These are phyloP conservation scores for Caenorhabditis sp. DNA, from an alignment of 2,888 invertebrate species.

Conservation along the genomic window DNA sequence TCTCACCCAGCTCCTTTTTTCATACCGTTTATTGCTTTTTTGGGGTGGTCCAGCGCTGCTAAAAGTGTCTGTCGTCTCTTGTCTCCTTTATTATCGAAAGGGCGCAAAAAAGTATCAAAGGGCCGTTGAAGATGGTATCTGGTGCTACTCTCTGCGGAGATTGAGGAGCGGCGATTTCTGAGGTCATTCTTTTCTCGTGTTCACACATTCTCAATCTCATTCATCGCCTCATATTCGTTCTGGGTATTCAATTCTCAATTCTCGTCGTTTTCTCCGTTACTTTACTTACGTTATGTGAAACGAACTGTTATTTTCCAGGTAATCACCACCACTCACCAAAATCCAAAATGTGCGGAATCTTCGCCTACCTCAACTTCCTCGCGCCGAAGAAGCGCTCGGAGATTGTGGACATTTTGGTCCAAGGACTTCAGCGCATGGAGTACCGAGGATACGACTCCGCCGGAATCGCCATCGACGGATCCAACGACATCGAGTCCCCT, in stretches of 20 bases:
- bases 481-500: constrained; percentile 69
- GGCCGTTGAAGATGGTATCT: constrained; percentile 55
- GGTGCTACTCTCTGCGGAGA: constrained; percentile 36
- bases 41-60: constrained; percentile 39
- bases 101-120: constrained; percentile 36
- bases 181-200: constrained; percentile 37
- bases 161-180: constrained; percentile 55
- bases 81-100: constrained; percentile 22
- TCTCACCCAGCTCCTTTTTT: no score
- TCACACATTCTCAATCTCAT: constrained; percentile 49
- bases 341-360: constrained; percentile 89
- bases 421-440: constrained; percentile 96
- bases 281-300: no score
- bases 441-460: constrained; percentile 99
- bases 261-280: background rate
- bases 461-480: constrained; percentile 84
- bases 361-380: constrained; percentile 98
- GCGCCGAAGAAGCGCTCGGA: constrained; percentile 95
- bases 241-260: constrained; percentile 24
- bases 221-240: constrained; percentile 31
- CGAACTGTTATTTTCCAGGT: constrained; percentile 33
- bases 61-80: constrained; percentile 49
- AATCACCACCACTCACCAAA: constrained; percentile 42
- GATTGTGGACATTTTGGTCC: constrained; percentile 93
- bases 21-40: constrained; percentile 19